Conservation (phyloP, 2,113 vertebrate genomes). For the Syngnathoides biaculeatus region DNA sequence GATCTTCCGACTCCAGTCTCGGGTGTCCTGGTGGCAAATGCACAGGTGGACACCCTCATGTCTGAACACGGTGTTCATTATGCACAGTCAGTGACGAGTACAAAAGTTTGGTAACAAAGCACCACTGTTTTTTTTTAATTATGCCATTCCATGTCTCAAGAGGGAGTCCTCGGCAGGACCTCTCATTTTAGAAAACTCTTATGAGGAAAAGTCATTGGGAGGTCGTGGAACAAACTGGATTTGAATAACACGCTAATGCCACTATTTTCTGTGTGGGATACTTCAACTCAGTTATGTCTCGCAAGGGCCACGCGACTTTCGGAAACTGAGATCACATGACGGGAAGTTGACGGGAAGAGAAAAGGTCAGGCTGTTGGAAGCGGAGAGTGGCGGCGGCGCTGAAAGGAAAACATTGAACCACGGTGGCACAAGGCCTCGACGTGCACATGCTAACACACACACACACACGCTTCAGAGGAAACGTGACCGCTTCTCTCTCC, state of each 20-base stretch:
- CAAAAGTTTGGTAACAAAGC: no score
- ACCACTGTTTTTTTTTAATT: no score
- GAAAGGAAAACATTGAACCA: slow-evolving; percentile 9
- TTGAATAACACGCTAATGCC: background rate
- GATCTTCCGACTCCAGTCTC: no score
- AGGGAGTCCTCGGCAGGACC: no score
- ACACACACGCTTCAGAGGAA: slow-evolving; percentile 27
- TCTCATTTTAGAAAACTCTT: no score
- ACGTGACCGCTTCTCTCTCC: slow-evolving; percentile 39
- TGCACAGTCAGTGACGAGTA: no score
- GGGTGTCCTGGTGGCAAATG: no score
- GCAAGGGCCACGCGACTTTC: background rate
- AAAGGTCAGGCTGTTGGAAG: slow-evolving; percentile 8
- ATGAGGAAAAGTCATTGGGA: no score
- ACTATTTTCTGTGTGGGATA: background rate
- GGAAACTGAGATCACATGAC: background rate
- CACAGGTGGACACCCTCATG: no score
- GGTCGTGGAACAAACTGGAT: no score
- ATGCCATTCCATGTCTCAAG: no score
- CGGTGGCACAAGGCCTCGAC: slow-evolving; percentile 15
- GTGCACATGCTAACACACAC: slow-evolving; percentile 7
- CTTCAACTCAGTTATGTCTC: background rate
- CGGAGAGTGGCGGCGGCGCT: background rate
- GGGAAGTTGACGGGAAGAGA: slow-evolving; percentile 2
- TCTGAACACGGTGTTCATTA: no score